Conservation (phyloP, 2,797 vertebrate species). For the Gymnothorax reevesii region DNA sequence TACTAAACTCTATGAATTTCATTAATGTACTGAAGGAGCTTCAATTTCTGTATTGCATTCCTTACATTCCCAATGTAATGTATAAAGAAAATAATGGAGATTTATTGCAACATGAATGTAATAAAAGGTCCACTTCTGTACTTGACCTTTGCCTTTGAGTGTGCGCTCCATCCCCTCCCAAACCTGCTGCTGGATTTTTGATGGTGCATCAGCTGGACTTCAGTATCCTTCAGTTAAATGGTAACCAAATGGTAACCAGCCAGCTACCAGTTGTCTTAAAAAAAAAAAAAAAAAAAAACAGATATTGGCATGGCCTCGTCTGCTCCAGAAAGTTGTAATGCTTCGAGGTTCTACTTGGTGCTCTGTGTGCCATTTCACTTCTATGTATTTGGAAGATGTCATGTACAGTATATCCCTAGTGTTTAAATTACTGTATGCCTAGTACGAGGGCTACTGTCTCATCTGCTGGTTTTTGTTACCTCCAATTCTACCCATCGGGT, state of each 20-base stretch:
- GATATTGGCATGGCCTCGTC: not conserved
- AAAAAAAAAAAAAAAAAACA: too few species aligned
- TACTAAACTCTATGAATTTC: conserved; percentile 61
- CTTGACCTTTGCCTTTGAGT: conserved; percentile 34
- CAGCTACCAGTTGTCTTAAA: too few species aligned
- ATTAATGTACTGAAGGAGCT: conserved; percentile 70
- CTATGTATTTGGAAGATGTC: not conserved
- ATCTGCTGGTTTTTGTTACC: too few species aligned
- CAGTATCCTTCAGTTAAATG: conserved; percentile 3
- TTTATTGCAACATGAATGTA: conserved; percentile 77
- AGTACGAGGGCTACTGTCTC: not conserved
- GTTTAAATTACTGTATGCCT: not conserved
- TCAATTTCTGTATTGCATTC: conserved; percentile 57
- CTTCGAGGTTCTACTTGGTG: not conserved
- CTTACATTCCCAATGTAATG: conserved; percentile 59
- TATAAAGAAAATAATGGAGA: conserved; percentile 70
- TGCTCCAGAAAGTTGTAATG: not conserved
- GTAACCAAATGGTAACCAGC: not conserved
- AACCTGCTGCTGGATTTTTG: not conserved
- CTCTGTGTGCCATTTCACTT: not conserved
- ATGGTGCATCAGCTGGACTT: not conserved
- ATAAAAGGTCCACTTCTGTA: conserved; percentile 71
- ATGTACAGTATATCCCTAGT: not conserved
- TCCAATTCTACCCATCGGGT: too few species aligned
- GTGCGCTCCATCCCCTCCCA: not conserved